Percentiles rank a stretch among this genome's conserved stretches.
These are phyloP conservation scores for Cheilosia scutellata DNA, from an alignment of 2,888 invertebrate genomes.

Conservation along the genomic window DNA sequence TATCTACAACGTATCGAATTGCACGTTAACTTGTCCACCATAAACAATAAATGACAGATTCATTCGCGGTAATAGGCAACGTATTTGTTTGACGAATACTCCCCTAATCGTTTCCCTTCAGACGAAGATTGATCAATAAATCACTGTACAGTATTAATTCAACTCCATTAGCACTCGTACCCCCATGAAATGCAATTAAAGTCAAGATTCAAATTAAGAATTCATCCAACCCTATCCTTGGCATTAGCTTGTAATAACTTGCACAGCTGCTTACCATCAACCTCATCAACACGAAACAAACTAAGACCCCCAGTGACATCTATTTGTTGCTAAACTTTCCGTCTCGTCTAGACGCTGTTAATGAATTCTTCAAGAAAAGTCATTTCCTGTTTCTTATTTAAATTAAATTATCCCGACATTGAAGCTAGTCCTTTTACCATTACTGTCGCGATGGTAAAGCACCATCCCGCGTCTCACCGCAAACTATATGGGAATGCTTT, in stretches of 20 bases:
- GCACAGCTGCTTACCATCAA: not conserved
- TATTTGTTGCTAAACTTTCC: slow-evolving; percentile 37
- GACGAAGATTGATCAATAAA: too few relatives aligned
- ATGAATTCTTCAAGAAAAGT: slow-evolving; percentile 55
- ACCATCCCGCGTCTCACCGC: not conserved
- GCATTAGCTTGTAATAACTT: not conserved
- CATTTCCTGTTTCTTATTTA: slow-evolving; percentile 64
- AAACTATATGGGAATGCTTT: not conserved
- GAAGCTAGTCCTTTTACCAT: slow-evolving; percentile 15
- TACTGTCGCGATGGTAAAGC: slow-evolving; percentile 6
- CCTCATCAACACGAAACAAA: not conserved
- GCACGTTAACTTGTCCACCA: too few relatives aligned
- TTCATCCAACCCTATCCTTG: too few relatives aligned
- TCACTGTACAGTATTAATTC: too few relatives aligned
- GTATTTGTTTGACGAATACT: too few relatives aligned
- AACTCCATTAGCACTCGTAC: too few relatives aligned
- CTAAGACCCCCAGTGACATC: slow-evolving; percentile 38
- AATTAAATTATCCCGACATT: slow-evolving; percentile 57
- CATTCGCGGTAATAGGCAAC: too few relatives aligned
- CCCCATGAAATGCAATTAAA: too few relatives aligned
- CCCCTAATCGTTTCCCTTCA: too few relatives aligned
- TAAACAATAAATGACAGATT: too few relatives aligned
- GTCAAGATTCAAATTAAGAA: too few relatives aligned
- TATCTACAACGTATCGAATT: too few relatives aligned
- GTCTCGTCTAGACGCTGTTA: slow-evolving; percentile 63